Base-by-base conservation (phyloP, 2,888 invertebrate species). In the Watsonalla cultraria region DNA sequence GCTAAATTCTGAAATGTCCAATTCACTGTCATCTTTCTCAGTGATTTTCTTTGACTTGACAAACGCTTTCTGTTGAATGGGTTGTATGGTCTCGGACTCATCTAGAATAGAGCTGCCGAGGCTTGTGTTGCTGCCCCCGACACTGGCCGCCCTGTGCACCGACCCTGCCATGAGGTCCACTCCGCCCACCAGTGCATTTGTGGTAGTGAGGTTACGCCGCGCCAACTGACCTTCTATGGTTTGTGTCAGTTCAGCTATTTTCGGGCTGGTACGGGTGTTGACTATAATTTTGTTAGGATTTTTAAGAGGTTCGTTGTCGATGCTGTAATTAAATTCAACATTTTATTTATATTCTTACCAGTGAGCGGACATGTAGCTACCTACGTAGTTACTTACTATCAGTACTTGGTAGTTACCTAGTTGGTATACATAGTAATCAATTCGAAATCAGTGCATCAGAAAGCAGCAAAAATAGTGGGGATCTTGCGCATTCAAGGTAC, bases 221-320 rank as follows among this genome's bases (percentile, higher is more conserved):
- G 82, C 82, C 60, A 93, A 80, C 72, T 93, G 92, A 6, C 85
- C 82, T 69, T 93, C 92, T 42, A 93, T 92, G n/a, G 87, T 88
- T 64, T 89, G 80, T 53, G 91, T 92, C 54, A 93, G 75, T 74
- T 92, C 90, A 4, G 91, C 90, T 51, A 93, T 92, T 71, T 91
- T 92, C 15, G 92, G 88, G 65, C 91, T 91, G 47, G 92, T 89
- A 13, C 86, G 80, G 11, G 90, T 85, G 60, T 82, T 82, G n/a
- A 91, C 66, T 61, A 88, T 78, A 55, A 91, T 86, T 59, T 79
- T 85, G 0, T 80, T 82, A 46, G 76, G 74, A 56, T 73, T 74
- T 58, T 79, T 80, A 9, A 81, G 60, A 6, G 81, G 82, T 54
- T 91, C 89, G 58, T 90, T 88, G 64, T 89, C 90, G 60, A 89